A percentile compares a stretch with the other conserved stretches of the same genome.
phyloP scores from a whole-genome alignment of 2,797 vertebrate species.

The Spea hammondii region DNA sequence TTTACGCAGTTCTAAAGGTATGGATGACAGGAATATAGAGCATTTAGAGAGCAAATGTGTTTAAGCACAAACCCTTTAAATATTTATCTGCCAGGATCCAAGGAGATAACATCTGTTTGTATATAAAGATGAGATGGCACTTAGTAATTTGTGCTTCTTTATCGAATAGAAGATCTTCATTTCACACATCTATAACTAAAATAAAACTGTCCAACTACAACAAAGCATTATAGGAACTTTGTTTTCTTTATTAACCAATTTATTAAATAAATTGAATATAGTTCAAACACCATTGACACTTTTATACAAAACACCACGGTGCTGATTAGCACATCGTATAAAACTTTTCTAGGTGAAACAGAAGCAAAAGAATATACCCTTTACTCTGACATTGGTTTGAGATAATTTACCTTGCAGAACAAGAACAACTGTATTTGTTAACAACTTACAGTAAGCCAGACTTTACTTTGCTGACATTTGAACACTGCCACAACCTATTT shows the following conservation, averaged over 20 bases:
- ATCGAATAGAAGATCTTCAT: no score
- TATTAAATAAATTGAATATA: conserved; percentile 63
- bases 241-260: conserved; percentile 58
- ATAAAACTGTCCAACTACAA: not conserved
- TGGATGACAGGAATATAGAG: no score
- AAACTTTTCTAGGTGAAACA: conserved; percentile 64
- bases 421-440: conserved; percentile 63
- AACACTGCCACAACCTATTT: conserved; percentile 63
- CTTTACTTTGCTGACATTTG: conserved; percentile 60
- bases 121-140: no score
- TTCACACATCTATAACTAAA: conserved; percentile 30
- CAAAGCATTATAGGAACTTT: conserved; percentile 51
- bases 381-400: conserved; percentile 58
- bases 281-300: conserved; percentile 64
- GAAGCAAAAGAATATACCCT: conserved; percentile 61
- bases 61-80: no score
- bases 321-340: conserved; percentile 65
- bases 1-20: no score
- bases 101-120: no score
- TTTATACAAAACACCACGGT: conserved; percentile 66
- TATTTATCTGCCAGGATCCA: no score
- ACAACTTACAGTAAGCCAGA: conserved; percentile 61
- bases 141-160: no score
- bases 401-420: conserved; percentile 70
- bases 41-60: no score